phyloP scores from a whole-genome alignment of 2,888 invertebrate species.

The Rhingia campestris region DNA sequence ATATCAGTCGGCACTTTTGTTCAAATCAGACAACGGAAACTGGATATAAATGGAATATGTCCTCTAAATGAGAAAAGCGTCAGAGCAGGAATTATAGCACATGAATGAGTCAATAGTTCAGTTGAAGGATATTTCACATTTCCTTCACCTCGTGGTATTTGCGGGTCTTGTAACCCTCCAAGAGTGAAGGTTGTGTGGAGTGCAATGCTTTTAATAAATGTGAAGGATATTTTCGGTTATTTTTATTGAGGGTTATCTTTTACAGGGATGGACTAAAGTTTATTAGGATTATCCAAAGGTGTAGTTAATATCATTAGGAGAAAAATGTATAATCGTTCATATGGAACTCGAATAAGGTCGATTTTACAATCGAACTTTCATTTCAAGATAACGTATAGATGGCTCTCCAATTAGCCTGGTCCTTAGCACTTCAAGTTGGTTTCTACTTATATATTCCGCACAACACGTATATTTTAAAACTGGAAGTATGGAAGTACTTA shows the following conservation, averaged over 20 bases:
- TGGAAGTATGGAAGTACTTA: too few species aligned
- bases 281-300: too few species aligned
- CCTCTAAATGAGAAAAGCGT: constrained; percentile 29
- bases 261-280: too few species aligned
- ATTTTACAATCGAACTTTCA: too few species aligned
- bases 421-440: too few species aligned
- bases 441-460: too few species aligned
- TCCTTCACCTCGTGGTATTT: constrained; percentile 16
- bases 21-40: constrained; percentile 45
- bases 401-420: too few species aligned
- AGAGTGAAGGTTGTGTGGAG: constrained; percentile 39
- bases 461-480: too few species aligned
- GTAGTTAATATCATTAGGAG: too few species aligned
- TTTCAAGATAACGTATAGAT: too few species aligned
- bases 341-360: too few species aligned
- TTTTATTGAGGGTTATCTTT: constrained; percentile 25
- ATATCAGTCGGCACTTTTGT: constrained; percentile 15
- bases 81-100: constrained; percentile 29
- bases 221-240: constrained; percentile 54
- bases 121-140: constrained; percentile 49
- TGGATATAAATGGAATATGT: constrained; percentile 41
- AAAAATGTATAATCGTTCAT: too few species aligned
- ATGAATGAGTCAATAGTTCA: constrained; percentile 48
- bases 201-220: constrained; percentile 40
- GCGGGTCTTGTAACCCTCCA: constrained; percentile 46